Percentiles rank a stretch among this genome's conserved stretches.
Evolutionary conservation across 2,113 vertebrate genomes (phyloP).

Genomic region (Anarrhichthys ocellatus): DNA sequence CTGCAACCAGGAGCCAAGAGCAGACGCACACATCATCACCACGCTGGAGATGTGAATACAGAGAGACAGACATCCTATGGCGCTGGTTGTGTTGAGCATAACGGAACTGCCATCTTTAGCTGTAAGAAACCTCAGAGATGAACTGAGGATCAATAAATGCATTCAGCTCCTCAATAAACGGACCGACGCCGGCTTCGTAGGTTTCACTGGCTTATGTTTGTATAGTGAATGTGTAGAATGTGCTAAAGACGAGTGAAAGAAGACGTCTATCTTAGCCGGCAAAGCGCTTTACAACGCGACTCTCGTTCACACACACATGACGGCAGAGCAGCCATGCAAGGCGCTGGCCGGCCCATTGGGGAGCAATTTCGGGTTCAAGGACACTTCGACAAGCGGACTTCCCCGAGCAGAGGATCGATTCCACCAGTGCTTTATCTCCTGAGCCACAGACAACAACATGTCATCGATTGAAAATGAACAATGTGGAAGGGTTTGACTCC

Average conservation of each 20-base stretch:
- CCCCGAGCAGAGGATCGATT: no score
- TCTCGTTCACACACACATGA: not conserved
- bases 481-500: not conserved
- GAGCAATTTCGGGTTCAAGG: not conserved
- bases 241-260: not conserved
- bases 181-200: not conserved
- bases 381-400: not conserved
- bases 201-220: not conserved
- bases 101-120: not conserved
- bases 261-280: not conserved
- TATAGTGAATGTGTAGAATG: not conserved
- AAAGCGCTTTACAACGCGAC: no score
- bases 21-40: constrained; percentile 29
- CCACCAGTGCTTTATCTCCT: not conserved
- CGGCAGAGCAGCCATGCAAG: not conserved
- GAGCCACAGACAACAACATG: not conserved
- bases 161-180: not conserved
- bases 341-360: not conserved
- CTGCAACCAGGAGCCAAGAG: constrained; percentile 23
- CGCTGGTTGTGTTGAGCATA: not conserved
- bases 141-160: not conserved
- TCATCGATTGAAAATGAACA: not conserved
- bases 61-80: constrained; percentile 9
- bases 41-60: not conserved
- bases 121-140: not conserved